Percentiles rank a stretch among this genome's conserved stretches.
Conservation (phyloP, 2,797 vertebrate genomes). For the Peromyscus melanophrys region DNA sequence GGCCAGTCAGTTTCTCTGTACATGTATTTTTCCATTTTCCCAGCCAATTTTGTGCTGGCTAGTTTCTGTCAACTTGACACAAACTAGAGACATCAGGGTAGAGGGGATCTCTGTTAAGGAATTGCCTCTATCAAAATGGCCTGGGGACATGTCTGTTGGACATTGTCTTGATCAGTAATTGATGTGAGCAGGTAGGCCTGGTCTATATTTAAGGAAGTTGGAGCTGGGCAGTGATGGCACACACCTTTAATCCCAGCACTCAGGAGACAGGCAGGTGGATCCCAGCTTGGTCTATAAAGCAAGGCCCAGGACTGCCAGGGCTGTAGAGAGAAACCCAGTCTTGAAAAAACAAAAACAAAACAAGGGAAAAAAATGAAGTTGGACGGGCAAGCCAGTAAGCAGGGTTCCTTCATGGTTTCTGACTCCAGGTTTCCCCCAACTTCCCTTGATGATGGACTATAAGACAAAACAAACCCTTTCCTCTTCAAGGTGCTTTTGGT, state of each 20-base stretch:
- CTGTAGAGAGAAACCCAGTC: no score
- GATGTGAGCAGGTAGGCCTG: background rate
- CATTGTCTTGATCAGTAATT: background rate
- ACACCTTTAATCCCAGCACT: no score
- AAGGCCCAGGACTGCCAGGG: no score
- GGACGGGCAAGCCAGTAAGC: background rate
- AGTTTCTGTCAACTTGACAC: background rate
- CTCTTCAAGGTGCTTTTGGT: background rate
- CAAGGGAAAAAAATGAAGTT: no score
- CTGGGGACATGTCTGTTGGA: background rate
- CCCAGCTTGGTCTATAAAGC: no score
- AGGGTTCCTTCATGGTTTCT: background rate
- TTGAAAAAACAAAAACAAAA: no score
- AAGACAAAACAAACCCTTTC: background rate
- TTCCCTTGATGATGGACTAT: no score
- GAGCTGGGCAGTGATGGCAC: no score
- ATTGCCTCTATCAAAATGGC: background rate
- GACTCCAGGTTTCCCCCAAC: background rate
- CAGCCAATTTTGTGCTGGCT: no score
- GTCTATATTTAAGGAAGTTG: background rate
- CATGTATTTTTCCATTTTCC: conserved; percentile 1
- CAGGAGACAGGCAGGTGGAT: no score
- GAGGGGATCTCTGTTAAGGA: background rate
- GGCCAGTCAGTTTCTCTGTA: background rate
- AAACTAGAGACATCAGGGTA: background rate